phyloP scores from a whole-genome alignment of 2,888 invertebrate genomes.

The Herminia tarsipennalis region DNA sequence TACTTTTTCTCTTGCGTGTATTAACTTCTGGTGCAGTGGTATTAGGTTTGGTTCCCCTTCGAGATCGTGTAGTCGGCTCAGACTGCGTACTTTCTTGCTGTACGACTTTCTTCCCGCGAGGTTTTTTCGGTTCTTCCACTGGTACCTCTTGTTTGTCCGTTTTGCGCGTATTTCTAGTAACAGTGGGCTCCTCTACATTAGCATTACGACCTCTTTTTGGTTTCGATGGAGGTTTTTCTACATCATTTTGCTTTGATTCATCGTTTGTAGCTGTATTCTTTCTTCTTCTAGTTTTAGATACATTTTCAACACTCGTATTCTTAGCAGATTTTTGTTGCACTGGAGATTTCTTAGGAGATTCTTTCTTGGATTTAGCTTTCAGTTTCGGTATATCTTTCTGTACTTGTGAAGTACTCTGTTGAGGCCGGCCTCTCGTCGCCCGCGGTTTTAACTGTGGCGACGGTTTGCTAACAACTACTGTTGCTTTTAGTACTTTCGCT shows the following conservation, averaged over 20 bases:
- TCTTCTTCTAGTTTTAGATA: slow-evolving; percentile 32
- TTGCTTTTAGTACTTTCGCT: slow-evolving; percentile 44
- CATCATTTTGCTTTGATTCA: slow-evolving; percentile 8
- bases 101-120: slow-evolving; percentile 38
- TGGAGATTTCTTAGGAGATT: slow-evolving; percentile 48
- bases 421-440: slow-evolving; percentile 13
- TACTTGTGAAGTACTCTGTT: slow-evolving; percentile 4
- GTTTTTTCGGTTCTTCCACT: slow-evolving; percentile 22
- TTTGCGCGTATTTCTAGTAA: slow-evolving; percentile 20
- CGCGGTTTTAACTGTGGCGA: slow-evolving; percentile 57
- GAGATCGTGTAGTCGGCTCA: slow-evolving; percentile 21
- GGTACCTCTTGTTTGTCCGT: slow-evolving; percentile 18
- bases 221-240: slow-evolving; percentile 15
- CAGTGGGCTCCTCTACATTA: slow-evolving; percentile 12
- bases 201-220: slow-evolving; percentile 33
- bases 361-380: background rate
- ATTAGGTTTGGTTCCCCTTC: slow-evolving; percentile 21
- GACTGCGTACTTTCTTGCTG: slow-evolving; percentile 33
- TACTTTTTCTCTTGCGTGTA: slow-evolving; percentile 45
- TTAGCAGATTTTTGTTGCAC: slow-evolving; percentile 9
- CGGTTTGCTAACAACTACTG: slow-evolving; percentile 51
- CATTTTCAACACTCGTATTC: slow-evolving; percentile 6
- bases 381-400: slow-evolving; percentile 25
- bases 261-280: slow-evolving; percentile 13
- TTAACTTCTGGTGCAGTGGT: slow-evolving; percentile 16